Evolutionary conservation across 2,888 invertebrate species (phyloP).

Genomic region (Xestobium rufovillosum): DNA sequence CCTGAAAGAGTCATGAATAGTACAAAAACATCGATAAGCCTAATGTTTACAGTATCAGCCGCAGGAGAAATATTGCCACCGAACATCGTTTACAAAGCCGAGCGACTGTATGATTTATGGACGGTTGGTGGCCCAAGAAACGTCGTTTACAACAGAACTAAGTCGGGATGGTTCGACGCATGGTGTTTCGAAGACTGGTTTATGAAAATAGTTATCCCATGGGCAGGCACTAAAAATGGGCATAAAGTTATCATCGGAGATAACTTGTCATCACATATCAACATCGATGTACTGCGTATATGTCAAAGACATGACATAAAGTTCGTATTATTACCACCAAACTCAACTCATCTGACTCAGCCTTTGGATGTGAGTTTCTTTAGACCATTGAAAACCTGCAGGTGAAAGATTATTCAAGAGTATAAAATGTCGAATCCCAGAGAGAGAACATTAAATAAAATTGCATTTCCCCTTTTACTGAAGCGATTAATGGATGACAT

Average conservation of each 20-base stretch:
- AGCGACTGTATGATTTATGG: constrained; percentile 33
- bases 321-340: constrained; percentile 25
- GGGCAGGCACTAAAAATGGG: constrained; percentile 22
- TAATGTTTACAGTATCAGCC: constrained; percentile 35
- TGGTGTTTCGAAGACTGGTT: constrained; percentile 23
- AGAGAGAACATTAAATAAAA: no score
- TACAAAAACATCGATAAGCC: constrained; percentile 27
- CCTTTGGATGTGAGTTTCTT: constrained; percentile 19
- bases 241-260: constrained; percentile 31
- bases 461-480: constrained; percentile 12
- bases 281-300: constrained; percentile 19
- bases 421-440: no score
- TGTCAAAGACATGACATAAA: constrained; percentile 25
- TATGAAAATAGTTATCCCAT: constrained; percentile 23
- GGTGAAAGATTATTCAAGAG: constrained; percentile 3
- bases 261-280: no score
- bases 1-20: constrained; percentile 30
- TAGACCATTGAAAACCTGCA: background rate
- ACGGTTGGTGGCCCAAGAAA: constrained; percentile 31
- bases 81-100: constrained; percentile 34
- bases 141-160: constrained; percentile 30
- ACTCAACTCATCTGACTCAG: constrained; percentile 23
- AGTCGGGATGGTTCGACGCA: constrained; percentile 26
- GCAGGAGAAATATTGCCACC: constrained; percentile 30
- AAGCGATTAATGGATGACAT: constrained; percentile 13